Base-by-base conservation (phyloP, 2,888 invertebrate genomes). In the Siphonodentalium dalli region DNA sequence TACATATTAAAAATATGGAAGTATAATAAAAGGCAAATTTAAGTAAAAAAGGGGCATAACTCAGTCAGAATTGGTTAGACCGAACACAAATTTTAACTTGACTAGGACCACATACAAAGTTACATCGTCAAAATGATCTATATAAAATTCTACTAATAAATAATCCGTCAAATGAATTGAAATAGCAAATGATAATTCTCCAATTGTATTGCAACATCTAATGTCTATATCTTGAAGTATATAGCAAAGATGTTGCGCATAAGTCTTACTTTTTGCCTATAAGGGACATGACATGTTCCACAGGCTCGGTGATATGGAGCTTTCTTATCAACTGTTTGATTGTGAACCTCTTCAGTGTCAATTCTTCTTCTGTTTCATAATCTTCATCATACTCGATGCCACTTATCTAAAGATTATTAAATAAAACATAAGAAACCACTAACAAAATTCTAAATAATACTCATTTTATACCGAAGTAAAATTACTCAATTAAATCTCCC, bases 261-360 rank as follows among this genome's bases (percentile, higher is more conserved):
- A n/a, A 27, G 33, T 53, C 70, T 61, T 59, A 83, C 82, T 74
- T 81, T 69, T 83, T 84, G 15, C 83, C 84, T 38, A 84, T 68
- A 27, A 84, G 69, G 41, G 78, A 74, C 83, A 84, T 81, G 56
- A 84, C 80, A 63, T 78, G 73, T 28, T 82, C 76, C 8, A 80
- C 80, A n/a, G 84, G 84, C 50, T 79, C 74, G 13, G 64, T 63
- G 48, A 84, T 80, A 67, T 84, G 84, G 34, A 84, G 71, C 55
- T 78, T 76, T 27, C 83, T 69, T 48, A 84, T 82, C 27, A 84
- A 71, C 60, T 80, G 78, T 63, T 84, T 84, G 50, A 84, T 63
- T n/a, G 79, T 81, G 66, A 82, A 82, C 11, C 68, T 70, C 52
- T 64, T 68, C 54, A 66, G 60, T 44, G 63, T 59, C 20, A 69